A percentile compares a stretch with the other conserved stretches of the same genome.
phyloP scores from a whole-genome alignment of 1,140 invertebrate species.

The Drosophila bipectinata region DNA sequence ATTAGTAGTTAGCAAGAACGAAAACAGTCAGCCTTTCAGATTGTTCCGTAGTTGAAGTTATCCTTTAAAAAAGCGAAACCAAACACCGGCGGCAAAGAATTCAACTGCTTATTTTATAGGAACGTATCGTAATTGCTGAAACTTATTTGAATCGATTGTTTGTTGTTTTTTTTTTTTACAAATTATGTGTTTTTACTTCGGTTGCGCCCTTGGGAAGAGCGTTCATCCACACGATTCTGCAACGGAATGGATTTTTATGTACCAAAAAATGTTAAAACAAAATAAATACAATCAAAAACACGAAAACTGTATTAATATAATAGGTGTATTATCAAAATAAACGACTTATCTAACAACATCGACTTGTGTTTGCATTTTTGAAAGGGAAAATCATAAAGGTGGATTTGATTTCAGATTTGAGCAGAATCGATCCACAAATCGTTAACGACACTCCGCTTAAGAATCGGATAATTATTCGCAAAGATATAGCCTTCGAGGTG shows the following conservation, averaged over 20 bases:
- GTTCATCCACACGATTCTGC: slow-evolving; percentile 23
- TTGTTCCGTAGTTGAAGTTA: slow-evolving; percentile 53
- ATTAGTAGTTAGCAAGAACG: slow-evolving; percentile 60
- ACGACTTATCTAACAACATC: slow-evolving; percentile 49
- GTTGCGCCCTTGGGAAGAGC: slow-evolving; percentile 54
- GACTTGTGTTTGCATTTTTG: not conserved
- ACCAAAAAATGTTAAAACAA: slow-evolving; percentile 42
- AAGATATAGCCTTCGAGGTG: too few relatives aligned
- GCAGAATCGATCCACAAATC: too few relatives aligned
- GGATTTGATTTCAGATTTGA: too few relatives aligned
- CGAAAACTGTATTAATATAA: slow-evolving; percentile 71
- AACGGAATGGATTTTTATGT: slow-evolving; percentile 45
- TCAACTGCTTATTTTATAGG: slow-evolving; percentile 45
- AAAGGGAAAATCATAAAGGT: not conserved
- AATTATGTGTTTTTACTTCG: slow-evolving; percentile 31
- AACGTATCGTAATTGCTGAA: slow-evolving; percentile 79
- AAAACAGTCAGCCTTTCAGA: slow-evolving; percentile 50
- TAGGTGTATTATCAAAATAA: slow-evolving; percentile 75
- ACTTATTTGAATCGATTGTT: slow-evolving; percentile 51
- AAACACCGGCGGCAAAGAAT: slow-evolving; percentile 32
- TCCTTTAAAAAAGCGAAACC: slow-evolving; percentile 34
- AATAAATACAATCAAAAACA: slow-evolving; percentile 55
- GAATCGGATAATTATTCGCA: too few relatives aligned
- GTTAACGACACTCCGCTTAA: too few relatives aligned
- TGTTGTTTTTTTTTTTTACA: slow-evolving; percentile 39